A percentile compares a stretch with the other conserved stretches of the same genome.
Evolutionary conservation across 2,888 invertebrate species (phyloP).

Genomic region (Psococerastis gibbosa): DNA sequence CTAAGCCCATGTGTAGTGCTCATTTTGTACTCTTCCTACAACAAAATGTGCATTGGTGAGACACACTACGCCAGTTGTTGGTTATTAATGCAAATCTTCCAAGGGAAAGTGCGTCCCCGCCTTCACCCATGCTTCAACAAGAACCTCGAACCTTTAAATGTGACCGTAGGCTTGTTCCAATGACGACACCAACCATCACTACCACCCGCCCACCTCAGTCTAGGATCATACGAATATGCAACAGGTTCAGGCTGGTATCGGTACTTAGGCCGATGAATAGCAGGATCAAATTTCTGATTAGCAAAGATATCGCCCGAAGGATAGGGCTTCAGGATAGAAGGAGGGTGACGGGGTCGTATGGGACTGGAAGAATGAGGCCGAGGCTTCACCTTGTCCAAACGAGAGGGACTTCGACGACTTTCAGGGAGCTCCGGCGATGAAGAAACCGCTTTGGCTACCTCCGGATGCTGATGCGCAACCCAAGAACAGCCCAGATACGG

Average conservation of each 20-base stretch:
- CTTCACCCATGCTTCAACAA: no score
- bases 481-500: slow-evolving; percentile 61
- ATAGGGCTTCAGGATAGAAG: slow-evolving; percentile 23
- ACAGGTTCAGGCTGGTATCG: slow-evolving; percentile 50
- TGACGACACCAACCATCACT: slow-evolving; percentile 28
- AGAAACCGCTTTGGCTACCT: slow-evolving; percentile 27
- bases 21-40: no score
- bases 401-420: slow-evolving; percentile 12
- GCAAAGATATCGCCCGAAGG: slow-evolving; percentile 31
- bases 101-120: no score
- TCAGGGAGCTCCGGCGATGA: slow-evolving; percentile 15
- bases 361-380: slow-evolving; percentile 20
- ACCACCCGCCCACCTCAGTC: slow-evolving; percentile 22
- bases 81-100: no score
- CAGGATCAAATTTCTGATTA: slow-evolving; percentile 52
- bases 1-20: no score
- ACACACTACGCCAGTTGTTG: no score
- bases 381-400: slow-evolving; percentile 18
- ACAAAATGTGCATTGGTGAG: no score
- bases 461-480: slow-evolving; percentile 63
- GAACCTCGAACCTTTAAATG: slow-evolving; percentile 42
- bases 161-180: slow-evolving; percentile 42
- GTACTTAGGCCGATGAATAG: slow-evolving; percentile 51
- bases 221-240: slow-evolving; percentile 17
- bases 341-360: slow-evolving; percentile 28